phyloP scores from a whole-genome alignment of 2,113 vertebrate genomes.

The Amia ocellicauda region DNA sequence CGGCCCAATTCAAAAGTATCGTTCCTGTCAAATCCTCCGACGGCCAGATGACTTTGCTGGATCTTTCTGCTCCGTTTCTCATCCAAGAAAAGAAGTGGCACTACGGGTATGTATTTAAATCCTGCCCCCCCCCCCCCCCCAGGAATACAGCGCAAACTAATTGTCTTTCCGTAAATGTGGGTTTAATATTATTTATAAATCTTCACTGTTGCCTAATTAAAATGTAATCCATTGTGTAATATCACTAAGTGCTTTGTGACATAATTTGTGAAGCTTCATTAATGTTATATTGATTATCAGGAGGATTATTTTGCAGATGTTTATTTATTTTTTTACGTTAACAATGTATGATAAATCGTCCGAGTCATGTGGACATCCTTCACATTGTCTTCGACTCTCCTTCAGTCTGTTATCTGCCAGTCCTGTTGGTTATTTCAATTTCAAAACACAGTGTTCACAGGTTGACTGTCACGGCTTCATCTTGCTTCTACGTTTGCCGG shows the following conservation, averaged over 20 bases:
- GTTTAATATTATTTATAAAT: background rate
- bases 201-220: background rate
- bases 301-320: background rate
- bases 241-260: background rate
- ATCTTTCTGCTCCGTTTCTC: conserved; percentile 81
- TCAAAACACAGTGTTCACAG: no score
- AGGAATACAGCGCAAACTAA: background rate
- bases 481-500: no score
- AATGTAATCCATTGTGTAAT: background rate
- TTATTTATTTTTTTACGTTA: no score
- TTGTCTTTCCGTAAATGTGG: background rate
- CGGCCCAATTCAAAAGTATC: conserved; percentile 68
- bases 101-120: conserved; percentile 73
- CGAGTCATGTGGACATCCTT: no score
- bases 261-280: background rate
- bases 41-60: conserved; percentile 64
- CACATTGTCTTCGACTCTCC: background rate
- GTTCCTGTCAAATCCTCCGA: conserved; percentile 73
- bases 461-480: no score
- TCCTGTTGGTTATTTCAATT: no score
- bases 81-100: conserved; percentile 70
- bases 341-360: no score
- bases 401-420: background rate
- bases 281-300: background rate
- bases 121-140: no score